Conservation (phyloP, 2,113 vertebrate genomes). For the Neogale vison region DNA sequence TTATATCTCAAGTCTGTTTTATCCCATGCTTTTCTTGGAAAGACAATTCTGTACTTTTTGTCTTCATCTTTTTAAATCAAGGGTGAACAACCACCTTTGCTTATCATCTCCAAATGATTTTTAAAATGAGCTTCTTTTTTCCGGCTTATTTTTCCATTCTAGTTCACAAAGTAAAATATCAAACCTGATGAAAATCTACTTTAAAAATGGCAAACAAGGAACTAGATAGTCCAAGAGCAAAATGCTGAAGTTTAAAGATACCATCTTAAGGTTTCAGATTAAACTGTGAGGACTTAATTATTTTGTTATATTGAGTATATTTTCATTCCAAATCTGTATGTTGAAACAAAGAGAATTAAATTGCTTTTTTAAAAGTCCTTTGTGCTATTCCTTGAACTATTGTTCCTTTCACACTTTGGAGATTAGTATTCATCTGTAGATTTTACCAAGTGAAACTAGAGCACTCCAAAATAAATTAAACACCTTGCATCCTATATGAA, state of each 20-base stretch:
- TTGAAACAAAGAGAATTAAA: neutral
- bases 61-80: conserved; percentile 20
- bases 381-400: neutral
- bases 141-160: neutral
- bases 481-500: neutral
- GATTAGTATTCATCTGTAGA: neutral
- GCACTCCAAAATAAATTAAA: conserved; percentile 52
- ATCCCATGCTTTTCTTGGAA: conserved; percentile 37
- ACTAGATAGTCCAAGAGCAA: neutral
- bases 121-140: neutral
- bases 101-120: neutral
- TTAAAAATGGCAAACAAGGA: conserved; percentile 15
- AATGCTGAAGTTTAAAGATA: conserved; percentile 25
- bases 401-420: conserved; percentile 1
- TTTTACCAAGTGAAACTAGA: conserved; percentile 26
- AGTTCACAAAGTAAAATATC: neutral
- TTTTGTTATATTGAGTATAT: neutral
- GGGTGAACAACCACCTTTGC: neutral
- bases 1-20: neutral
- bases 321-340: neutral
- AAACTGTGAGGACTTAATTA: neutral
- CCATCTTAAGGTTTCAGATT: neutral
- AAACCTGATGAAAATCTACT: neutral
- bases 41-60: neutral
- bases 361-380: neutral